Percentiles rank a stretch among this genome's conserved stretches.
Conservation (phyloP, 1,140 invertebrate genomes). For the Sesamia nonagrioides region DNA sequence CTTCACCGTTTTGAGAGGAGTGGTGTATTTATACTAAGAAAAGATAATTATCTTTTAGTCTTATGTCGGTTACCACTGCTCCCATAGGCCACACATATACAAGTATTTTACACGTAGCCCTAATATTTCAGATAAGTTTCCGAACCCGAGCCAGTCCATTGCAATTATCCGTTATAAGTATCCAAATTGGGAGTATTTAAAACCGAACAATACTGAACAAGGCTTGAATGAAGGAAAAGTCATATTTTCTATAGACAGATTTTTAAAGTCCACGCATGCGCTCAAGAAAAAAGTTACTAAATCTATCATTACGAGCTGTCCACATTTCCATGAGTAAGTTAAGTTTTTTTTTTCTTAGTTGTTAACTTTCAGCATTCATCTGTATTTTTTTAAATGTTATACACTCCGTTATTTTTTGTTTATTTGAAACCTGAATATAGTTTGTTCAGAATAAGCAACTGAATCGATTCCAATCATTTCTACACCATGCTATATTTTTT, state of each 20-base stretch:
- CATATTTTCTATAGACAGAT: background rate
- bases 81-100: background rate
- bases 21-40: too few relatives aligned
- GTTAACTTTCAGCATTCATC: too few relatives aligned
- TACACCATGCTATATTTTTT: too few relatives aligned
- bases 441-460: too few relatives aligned
- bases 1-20: too few relatives aligned
- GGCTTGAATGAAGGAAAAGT: conserved; percentile 22
- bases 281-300: conserved; percentile 3
- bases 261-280: background rate
- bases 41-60: background rate
- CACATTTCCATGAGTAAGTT: conserved; percentile 3
- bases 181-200: background rate
- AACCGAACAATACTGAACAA: background rate
- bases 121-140: background rate
- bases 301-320: background rate
- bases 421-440: too few relatives aligned
- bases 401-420: too few relatives aligned
- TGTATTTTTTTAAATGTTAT: too few relatives aligned
- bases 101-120: background rate
- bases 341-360: background rate
- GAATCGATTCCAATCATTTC: too few relatives aligned
- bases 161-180: background rate
- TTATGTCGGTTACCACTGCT: background rate
- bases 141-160: conserved; percentile 8